These are phyloP conservation scores for Netelia inedita DNA, from an alignment of 2,888 invertebrate genomes.

Conservation along the genomic window DNA sequence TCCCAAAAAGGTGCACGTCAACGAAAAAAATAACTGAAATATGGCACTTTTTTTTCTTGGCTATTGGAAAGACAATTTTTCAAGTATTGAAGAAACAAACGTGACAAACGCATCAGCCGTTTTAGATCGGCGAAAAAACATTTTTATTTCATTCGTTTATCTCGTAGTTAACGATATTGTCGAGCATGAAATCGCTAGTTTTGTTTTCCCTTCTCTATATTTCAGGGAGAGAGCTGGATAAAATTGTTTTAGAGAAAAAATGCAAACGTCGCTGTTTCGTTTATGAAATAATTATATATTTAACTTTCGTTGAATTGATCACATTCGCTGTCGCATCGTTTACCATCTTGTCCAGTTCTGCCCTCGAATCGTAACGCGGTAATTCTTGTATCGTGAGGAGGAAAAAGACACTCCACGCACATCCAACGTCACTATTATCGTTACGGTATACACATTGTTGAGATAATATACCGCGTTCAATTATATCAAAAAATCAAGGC, in stretches of 20 bases:
- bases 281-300: too few species aligned
- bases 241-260: too few species aligned
- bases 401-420: not conserved
- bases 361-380: too few species aligned
- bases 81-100: not conserved
- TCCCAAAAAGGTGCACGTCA: conserved; percentile 70
- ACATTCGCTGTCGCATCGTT: too few species aligned
- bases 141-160: too few species aligned
- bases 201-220: too few species aligned
- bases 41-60: conserved; percentile 51
- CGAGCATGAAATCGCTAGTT: too few species aligned
- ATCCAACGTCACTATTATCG: conserved; percentile 30
- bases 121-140: conserved; percentile 13
- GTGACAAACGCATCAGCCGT: conserved; percentile 19
- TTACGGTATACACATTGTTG: conserved; percentile 17
- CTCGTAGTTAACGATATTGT: too few species aligned
- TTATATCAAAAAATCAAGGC: not conserved
- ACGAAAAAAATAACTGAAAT: conserved; percentile 61
- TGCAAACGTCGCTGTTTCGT: too few species aligned
- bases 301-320: too few species aligned
- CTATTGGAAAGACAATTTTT: not conserved
- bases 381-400: not conserved
- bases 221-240: too few species aligned
- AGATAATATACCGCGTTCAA: conserved; percentile 21
- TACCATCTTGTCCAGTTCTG: too few species aligned